phyloP scores from a whole-genome alignment of 2,888 invertebrate species.

The Heteropelma amictum region DNA sequence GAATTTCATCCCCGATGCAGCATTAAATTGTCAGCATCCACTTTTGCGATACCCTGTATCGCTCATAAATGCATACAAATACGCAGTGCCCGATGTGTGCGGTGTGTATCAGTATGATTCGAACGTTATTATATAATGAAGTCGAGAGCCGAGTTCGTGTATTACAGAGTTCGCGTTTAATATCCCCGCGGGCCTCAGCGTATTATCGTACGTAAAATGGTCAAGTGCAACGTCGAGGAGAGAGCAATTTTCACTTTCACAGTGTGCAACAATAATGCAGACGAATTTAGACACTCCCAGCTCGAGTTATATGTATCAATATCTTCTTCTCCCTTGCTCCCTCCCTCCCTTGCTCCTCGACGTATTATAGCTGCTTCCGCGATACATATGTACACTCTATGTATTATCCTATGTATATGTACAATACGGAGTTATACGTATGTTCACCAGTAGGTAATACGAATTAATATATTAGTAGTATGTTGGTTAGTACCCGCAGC shows the following conservation, averaged over 20 bases:
- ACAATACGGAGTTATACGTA: background rate
- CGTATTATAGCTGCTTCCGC: background rate
- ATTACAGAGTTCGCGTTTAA: constrained; percentile 14
- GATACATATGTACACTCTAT: background rate
- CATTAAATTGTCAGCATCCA: too few species aligned
- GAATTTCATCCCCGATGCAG: too few species aligned
- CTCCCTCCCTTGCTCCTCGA: too few species aligned
- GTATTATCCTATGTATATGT: background rate
- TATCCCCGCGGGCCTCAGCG: constrained; percentile 21
- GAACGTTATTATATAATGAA: constrained; percentile 44
- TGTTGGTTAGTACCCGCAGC: constrained; percentile 14
- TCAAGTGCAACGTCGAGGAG: constrained; percentile 33
- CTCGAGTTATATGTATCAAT: too few species aligned
- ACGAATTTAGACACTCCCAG: background rate
- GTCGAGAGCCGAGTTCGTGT: background rate
- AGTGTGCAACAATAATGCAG: constrained; percentile 13
- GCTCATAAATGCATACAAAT: too few species aligned
- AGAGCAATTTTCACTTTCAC: constrained; percentile 32
- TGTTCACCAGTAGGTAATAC: background rate
- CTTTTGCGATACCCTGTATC: too few species aligned
- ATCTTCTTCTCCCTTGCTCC: too few species aligned
- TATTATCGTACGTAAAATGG: constrained; percentile 49
- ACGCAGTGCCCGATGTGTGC: too few species aligned
- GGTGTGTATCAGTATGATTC: background rate
- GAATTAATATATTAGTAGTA: constrained; percentile 37